Base-by-base conservation (phyloP, 2,888 invertebrate species). In the Dicranocentrus wangi region DNA sequence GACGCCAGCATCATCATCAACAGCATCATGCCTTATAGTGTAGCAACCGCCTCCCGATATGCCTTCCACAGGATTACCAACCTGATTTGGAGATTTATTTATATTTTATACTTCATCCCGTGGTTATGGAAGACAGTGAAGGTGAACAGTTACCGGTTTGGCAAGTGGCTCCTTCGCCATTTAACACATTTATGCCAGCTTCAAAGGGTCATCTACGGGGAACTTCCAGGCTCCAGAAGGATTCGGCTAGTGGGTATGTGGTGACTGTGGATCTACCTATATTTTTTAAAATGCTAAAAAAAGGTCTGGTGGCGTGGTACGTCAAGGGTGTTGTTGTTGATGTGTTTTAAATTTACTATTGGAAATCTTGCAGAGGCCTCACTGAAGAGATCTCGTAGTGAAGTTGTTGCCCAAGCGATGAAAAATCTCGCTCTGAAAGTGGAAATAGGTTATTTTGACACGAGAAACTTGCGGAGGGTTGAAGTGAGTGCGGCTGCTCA, bases 151-250 rank as follows among this genome's bases (percentile, higher is more conserved):
- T 80, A 77, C 61, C 80, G 83, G 43, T 43, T 78, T 25, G 69
- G 71, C 7, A 85, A 85, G 72, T 82, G 81, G 83, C 53, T 85
- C 21, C 39, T 85, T 15, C 65, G 83, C 19, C 73, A 76, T 13
- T 68, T 79, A 15, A 97, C 97, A 1, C 92, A 94, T 79, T 91
- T 97, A 83, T 97, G 96, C 89, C 98, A 98, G 89, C 90, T 98
- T 39, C 96, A 98, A 89, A 91, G 98, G 87, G 94, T 98, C 82
- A 96, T 96, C 88, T 97, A 97, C 88, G 95, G 95, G 13, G 93
- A 93, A 87, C 90, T 91, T 68, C 89, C 91, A 63, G 96, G 96
- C 1, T 93, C 94, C 43, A 90, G 91, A 42, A 90, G 96, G 86
- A 92, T 93, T 0, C 90, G 92, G 79, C 92, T 91, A 87, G 93